These are phyloP conservation scores for Oncopodura yosiiana DNA, from an alignment of 1,140 invertebrate species.

Conservation along the genomic window DNA sequence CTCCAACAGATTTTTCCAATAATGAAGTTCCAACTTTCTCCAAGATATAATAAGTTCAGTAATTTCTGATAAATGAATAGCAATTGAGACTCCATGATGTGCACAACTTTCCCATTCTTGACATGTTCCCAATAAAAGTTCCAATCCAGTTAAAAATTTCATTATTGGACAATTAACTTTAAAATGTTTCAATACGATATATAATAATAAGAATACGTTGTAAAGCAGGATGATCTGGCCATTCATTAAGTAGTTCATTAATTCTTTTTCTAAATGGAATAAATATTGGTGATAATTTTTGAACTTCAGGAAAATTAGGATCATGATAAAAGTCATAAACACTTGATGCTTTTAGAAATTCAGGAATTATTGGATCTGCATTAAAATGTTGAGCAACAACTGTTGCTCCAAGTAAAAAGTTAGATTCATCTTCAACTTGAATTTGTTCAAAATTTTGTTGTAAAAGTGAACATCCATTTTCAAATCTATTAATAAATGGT, in stretches of 20 bases:
- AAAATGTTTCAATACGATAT: conserved; percentile 64
- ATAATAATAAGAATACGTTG: conserved; percentile 50
- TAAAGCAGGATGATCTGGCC: conserved; percentile 82
- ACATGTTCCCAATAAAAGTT: conserved; percentile 62
- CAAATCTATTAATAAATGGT: conserved; percentile 40
- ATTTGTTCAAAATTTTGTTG: conserved; percentile 25
- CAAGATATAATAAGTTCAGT: conserved; percentile 76
- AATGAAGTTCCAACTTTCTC: conserved; percentile 79
- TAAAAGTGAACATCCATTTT: conserved; percentile 47
- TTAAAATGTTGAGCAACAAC: conserved; percentile 14
- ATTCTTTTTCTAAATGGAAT: conserved; percentile 52
- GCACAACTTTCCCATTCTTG: conserved; percentile 89
- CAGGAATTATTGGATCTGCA: not conserved
- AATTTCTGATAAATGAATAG: conserved; percentile 55
- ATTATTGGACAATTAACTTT: conserved; percentile 69
- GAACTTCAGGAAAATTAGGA: conserved; percentile 64
- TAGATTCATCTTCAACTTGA: conserved; percentile 24
- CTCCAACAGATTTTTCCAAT: conserved; percentile 68
- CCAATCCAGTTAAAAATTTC: conserved; percentile 79
- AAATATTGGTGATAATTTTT: conserved; percentile 59
- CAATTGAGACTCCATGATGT: conserved; percentile 71
- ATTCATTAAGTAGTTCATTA: conserved; percentile 61
- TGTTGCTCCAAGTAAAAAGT: conserved; percentile 17
- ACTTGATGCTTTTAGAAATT: not conserved
- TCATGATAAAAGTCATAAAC: conserved; percentile 78